Percentiles rank a stretch among this genome's conserved stretches.
phyloP scores from a whole-genome alignment of 1,140 invertebrate species.

The Paracyclopina nana region DNA sequence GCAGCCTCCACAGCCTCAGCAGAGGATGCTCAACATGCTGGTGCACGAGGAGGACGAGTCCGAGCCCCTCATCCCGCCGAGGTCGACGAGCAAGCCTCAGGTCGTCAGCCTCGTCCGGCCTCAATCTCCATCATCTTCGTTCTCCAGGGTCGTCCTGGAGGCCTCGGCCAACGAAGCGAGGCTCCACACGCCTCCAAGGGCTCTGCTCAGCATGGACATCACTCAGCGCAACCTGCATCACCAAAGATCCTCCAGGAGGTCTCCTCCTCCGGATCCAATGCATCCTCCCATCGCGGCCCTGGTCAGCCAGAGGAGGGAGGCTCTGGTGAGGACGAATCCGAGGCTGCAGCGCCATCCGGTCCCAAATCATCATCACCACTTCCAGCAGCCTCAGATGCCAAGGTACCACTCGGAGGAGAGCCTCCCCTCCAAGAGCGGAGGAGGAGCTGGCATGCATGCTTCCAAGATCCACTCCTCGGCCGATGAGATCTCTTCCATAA shows the following conservation, averaged over 20 bases:
- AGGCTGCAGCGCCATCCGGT: neutral
- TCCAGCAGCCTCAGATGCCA: neutral
- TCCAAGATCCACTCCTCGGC: slow-evolving; percentile 42
- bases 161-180: neutral
- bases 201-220: slow-evolving; percentile 1
- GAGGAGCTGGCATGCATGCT: slow-evolving; percentile 20
- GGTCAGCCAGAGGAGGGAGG: neutral
- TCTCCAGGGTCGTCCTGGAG: too few species aligned
- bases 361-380: neutral
- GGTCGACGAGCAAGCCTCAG: neutral
- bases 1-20: neutral
- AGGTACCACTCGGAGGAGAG: slow-evolving; percentile 19
- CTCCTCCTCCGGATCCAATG: neutral
- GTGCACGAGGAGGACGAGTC: slow-evolving; percentile 1
- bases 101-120: too few species aligned
- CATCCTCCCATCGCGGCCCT: neutral
- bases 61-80: slow-evolving; percentile 8
- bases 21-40: too few species aligned
- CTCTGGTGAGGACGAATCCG: slow-evolving; percentile 6
- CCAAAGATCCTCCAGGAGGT: slow-evolving; percentile 1
- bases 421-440: slow-evolving; percentile 6
- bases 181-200: neutral
- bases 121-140: too few species aligned
- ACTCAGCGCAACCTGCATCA: neutral
- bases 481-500: slow-evolving; percentile 53